These are phyloP conservation scores for Collichthys lucidus DNA, from an alignment of 2,113 vertebrate species.

Conservation along the genomic window DNA sequence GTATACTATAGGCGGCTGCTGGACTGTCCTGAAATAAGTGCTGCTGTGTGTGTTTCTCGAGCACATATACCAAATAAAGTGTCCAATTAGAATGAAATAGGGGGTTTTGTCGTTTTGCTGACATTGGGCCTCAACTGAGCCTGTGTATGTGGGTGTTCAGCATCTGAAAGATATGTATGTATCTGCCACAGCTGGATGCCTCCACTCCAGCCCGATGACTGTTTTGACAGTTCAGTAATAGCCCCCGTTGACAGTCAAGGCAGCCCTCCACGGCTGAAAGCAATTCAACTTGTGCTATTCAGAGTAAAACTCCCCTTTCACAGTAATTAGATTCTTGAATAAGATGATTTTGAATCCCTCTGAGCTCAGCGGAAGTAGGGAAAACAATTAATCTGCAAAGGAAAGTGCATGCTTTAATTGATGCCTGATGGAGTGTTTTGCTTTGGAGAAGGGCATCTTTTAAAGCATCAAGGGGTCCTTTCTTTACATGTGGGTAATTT, in stretches of 20 bases:
- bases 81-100: slow-evolving; percentile 71
- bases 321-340: slow-evolving; percentile 78
- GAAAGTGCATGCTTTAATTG: slow-evolving; percentile 71
- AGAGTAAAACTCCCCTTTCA: slow-evolving; percentile 69
- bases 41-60: slow-evolving; percentile 14
- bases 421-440: slow-evolving; percentile 72
- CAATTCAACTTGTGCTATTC: slow-evolving; percentile 68
- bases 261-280: slow-evolving; percentile 52
- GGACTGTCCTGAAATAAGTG: slow-evolving; percentile 21
- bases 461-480: slow-evolving; percentile 50
- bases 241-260: slow-evolving; percentile 68
- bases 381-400: slow-evolving; percentile 73
- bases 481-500: slow-evolving; percentile 66
- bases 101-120: slow-evolving; percentile 35
- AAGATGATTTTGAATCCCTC: slow-evolving; percentile 69
- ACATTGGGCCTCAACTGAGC: slow-evolving; percentile 35
- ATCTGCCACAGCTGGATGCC: slow-evolving; percentile 72
- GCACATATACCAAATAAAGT: slow-evolving; percentile 47
- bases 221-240: slow-evolving; percentile 80
- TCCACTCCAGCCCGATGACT: slow-evolving; percentile 70
- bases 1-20: slow-evolving; percentile 11
- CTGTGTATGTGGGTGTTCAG: slow-evolving; percentile 50
- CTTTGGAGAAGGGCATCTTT: slow-evolving; percentile 57
- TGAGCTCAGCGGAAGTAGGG: slow-evolving; percentile 52
- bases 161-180: slow-evolving; percentile 56